These are phyloP conservation scores for Metallyticus violacea DNA, from an alignment of 2,888 invertebrate genomes.

Conservation along the genomic window DNA sequence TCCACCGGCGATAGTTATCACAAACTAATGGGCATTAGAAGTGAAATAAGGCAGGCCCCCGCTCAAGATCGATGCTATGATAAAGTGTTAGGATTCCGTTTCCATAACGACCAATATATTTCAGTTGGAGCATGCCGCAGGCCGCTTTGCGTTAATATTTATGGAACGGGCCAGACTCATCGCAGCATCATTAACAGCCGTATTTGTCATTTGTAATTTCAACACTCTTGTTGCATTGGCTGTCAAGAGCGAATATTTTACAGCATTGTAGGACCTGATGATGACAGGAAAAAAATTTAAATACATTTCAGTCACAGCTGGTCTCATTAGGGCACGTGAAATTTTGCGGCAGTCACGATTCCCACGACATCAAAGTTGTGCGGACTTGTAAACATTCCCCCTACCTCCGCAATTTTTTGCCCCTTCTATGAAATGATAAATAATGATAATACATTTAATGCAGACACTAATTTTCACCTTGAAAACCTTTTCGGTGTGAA, in stretches of 20 bases:
- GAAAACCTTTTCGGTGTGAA: background rate
- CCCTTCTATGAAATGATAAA: background rate
- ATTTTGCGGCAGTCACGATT: background rate
- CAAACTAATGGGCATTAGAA: background rate
- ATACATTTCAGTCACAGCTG: background rate
- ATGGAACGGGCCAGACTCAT: background rate
- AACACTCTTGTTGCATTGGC: background rate
- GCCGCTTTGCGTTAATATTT: background rate
- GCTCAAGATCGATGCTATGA: background rate
- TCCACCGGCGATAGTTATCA: background rate
- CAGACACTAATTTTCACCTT: background rate
- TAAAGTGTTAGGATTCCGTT: background rate
- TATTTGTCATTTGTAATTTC: background rate
- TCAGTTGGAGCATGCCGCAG: background rate
- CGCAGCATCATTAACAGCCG: background rate
- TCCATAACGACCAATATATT: background rate
- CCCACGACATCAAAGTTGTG: background rate
- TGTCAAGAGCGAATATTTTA: background rate
- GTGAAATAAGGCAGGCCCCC: background rate
- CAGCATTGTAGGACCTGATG: background rate
- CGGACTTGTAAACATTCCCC: background rate
- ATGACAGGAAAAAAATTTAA: background rate
- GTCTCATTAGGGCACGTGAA: background rate
- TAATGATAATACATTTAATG: background rate
- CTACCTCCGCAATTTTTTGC: background rate